Base-by-base conservation (phyloP, 2,113 vertebrate species). In the Scytalopus superciliaris region DNA sequence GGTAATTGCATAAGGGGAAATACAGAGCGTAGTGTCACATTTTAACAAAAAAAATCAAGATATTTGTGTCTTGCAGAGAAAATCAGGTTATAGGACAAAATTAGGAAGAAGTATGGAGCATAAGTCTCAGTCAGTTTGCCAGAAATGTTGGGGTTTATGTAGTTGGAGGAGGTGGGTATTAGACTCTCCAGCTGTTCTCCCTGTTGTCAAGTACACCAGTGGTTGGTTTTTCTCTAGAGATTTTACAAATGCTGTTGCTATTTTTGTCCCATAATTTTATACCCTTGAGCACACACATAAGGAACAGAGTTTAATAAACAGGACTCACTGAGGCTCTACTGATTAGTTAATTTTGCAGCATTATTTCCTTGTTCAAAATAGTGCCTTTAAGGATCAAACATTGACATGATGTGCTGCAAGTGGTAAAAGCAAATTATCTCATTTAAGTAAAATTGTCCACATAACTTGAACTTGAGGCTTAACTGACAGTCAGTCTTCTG, bases 291-390 rank as follows among this genome's bases (percentile, higher is more conserved):
- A 45, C 53, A 74, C 28, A 79, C 23, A 30, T 60, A 70, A 87
- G 74, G 81, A 93, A 80, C 91, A 94, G 17, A 89, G 25, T 87
- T 94, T 85, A 76, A 94, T 91, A 56, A 96, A 84, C 39, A 87
- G 60, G 60, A 81, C 28, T 89, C 39, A n/a, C 30, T 44, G 80
- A 93, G 27, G 76, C 39, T 89, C 42, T 81, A 47, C 66, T 87
- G 84, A 60, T 94, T 74, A 92, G 40, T 69, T 91, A 76, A 91
- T 76, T 79, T 82, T 69, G 53, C 67, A 84, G 27, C 2, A 0
- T 87, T 92, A 74, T 72, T 90, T 93, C 63, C 44, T 55, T 66
- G 66, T 85, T 91, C 53, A 84, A 62, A 95, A 42, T 28, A 69
- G 53, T 15, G 7, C 73, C 47, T 81, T 95, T 47, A 74, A 56